Conservation (phyloP, 1,140 invertebrate species). For the Amyelois transitella region DNA sequence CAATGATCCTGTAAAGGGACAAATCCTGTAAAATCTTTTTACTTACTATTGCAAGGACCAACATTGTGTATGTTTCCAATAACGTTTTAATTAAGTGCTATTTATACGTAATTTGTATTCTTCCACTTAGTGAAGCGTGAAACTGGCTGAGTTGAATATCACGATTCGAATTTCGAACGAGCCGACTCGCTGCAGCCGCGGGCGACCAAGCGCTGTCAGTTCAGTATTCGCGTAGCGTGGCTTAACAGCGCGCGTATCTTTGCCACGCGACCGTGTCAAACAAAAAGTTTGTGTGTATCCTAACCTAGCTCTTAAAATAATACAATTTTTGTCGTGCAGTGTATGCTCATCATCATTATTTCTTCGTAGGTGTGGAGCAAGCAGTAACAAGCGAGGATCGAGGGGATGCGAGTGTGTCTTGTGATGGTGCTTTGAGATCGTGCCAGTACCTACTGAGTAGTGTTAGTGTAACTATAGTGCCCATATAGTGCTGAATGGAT, state of each 20-base stretch:
- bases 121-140: conserved; percentile 59
- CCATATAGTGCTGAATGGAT: conserved; percentile 65
- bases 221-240: conserved; percentile 65
- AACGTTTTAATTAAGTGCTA: not conserved
- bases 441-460: conserved; percentile 44
- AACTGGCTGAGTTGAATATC: conserved; percentile 30
- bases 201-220: conserved; percentile 17
- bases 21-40: not conserved
- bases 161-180: conserved; percentile 33
- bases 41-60: not conserved
- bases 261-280: conserved; percentile 16
- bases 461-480: conserved; percentile 71
- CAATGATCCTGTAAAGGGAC: too few species aligned
- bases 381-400: conserved; percentile 24
- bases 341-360: conserved; percentile 53
- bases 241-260: conserved; percentile 47
- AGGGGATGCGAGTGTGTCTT: conserved; percentile 61
- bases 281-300: conserved; percentile 26
- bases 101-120: conserved; percentile 34
- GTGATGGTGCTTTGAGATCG: conserved; percentile 63
- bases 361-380: conserved; percentile 56
- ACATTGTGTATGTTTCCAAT: not conserved
- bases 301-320: conserved; percentile 32
- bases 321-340: conserved; percentile 30
- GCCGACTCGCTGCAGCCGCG: conserved; percentile 10